Conservation (phyloP, 2,113 vertebrate genomes). For the Ochotona curzoniae region DNA sequence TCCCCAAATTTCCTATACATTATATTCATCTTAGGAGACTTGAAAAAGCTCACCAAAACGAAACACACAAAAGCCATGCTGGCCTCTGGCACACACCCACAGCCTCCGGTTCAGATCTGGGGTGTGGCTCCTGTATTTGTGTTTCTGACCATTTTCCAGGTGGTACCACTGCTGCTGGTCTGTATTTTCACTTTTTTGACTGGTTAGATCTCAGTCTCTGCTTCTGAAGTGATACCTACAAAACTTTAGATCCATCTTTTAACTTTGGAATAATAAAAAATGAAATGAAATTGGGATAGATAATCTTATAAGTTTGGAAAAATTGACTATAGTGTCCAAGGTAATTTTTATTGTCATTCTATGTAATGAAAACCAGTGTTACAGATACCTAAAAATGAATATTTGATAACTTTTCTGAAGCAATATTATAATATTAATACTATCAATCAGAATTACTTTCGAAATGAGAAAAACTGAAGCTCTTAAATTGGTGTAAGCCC, state of each 20-base stretch:
- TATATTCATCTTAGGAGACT: neutral
- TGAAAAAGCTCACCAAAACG: neutral
- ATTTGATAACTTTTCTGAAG: slow-evolving; percentile 65
- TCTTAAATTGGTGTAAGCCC: slow-evolving; percentile 46
- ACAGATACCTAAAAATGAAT: slow-evolving; percentile 63
- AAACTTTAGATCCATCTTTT: slow-evolving; percentile 10
- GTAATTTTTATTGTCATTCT: slow-evolving; percentile 36
- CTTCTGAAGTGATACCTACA: slow-evolving; percentile 42
- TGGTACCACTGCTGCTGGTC: neutral
- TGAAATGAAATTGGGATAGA: no score
- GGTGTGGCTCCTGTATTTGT: neutral
- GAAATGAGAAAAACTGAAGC: slow-evolving; percentile 12
- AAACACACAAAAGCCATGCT: neutral
- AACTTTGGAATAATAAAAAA: neutral
- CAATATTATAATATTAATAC: slow-evolving; percentile 67
- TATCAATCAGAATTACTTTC: slow-evolving; percentile 72
- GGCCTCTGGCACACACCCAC: no score
- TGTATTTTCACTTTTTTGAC: neutral
- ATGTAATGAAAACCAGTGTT: slow-evolving; percentile 55
- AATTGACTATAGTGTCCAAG: neutral
- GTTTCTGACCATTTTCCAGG: neutral
- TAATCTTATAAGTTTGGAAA: neutral
- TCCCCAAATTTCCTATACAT: neutral
- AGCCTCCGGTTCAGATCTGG: neutral
- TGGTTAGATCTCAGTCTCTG: neutral